Conservation (phyloP, 2,797 vertebrate genomes). For the Sitta carolinensis region DNA sequence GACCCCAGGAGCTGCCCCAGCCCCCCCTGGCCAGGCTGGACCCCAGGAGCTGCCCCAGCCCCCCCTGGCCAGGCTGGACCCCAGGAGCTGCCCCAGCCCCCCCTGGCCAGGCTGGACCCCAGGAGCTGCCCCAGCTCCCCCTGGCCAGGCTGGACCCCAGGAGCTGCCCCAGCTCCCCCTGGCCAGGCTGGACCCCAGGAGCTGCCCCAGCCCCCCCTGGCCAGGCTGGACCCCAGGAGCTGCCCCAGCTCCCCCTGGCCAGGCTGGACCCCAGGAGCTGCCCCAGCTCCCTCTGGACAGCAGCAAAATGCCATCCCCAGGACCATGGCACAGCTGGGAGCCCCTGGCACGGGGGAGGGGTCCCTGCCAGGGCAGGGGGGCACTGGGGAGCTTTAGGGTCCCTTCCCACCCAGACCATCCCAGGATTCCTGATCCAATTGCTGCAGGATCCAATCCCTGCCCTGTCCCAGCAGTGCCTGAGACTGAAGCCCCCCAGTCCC, state of each 20-base stretch:
- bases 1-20: not conserved
- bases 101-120: not conserved
- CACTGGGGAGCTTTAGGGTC: fast-evolving
- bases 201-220: not conserved
- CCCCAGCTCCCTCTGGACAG: not conserved
- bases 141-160: not conserved
- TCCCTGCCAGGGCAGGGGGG: not conserved
- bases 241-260: not conserved
- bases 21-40: not conserved
- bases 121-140: not conserved
- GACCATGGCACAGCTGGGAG: not conserved
- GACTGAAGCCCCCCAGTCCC: not conserved
- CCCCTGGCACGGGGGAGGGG: not conserved
- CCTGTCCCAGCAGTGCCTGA: not conserved
- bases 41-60: not conserved
- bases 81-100: not conserved
- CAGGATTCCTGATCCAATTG: fast-evolving
- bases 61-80: not conserved
- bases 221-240: not conserved
- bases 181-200: not conserved
- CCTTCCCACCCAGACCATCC: not conserved
- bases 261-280: not conserved
- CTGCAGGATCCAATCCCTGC: not conserved
- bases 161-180: not conserved
- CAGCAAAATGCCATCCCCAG: not conserved